These are phyloP conservation scores for Anthoptus insignis DNA, from an alignment of 2,888 invertebrate species.

Conservation along the genomic window DNA sequence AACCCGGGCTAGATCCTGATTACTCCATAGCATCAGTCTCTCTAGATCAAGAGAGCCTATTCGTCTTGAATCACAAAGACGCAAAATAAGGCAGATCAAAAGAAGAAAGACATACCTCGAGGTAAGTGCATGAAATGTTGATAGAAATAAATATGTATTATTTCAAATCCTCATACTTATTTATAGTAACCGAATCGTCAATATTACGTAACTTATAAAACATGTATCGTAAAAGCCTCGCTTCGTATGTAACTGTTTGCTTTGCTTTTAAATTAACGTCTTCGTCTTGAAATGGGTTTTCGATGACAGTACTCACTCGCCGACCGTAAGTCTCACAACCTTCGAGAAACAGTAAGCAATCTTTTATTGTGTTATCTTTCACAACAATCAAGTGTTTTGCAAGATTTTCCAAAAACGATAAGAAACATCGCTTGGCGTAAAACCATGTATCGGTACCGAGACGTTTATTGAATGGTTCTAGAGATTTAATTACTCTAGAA, in stretches of 20 bases:
- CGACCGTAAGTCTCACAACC: conserved; percentile 96
- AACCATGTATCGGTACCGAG: conserved; percentile 99
- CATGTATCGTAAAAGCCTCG: conserved; percentile 93
- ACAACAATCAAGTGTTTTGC: conserved; percentile 96
- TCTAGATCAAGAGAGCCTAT: conserved; percentile 88
- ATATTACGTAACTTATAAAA: conserved; percentile 89
- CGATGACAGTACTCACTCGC: conserved; percentile 93
- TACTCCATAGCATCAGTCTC: conserved; percentile 90
- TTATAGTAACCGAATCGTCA: conserved; percentile 83
- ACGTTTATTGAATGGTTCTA: conserved; percentile 97
- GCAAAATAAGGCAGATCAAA: conserved; percentile 79
- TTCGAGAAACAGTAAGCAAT: conserved; percentile 96
- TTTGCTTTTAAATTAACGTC: conserved; percentile 91
- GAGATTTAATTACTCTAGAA: conserved; percentile 98
- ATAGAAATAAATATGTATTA: too few relatives aligned
- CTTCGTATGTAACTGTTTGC: conserved; percentile 97
- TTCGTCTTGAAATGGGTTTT: conserved; percentile 92
- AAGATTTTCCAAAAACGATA: conserved; percentile 97
- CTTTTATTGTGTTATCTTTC: conserved; percentile 95
- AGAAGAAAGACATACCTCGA: conserved; percentile 73
- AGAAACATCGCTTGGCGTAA: conserved; percentile 98
- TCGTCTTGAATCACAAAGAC: conserved; percentile 88
- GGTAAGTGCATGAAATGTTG: conserved; percentile 62
- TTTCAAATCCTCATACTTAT: conserved; percentile 85
- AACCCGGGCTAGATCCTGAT: conserved; percentile 87